Conservation (phyloP, 1,140 invertebrate genomes). For the Nephotettix cincticeps region DNA sequence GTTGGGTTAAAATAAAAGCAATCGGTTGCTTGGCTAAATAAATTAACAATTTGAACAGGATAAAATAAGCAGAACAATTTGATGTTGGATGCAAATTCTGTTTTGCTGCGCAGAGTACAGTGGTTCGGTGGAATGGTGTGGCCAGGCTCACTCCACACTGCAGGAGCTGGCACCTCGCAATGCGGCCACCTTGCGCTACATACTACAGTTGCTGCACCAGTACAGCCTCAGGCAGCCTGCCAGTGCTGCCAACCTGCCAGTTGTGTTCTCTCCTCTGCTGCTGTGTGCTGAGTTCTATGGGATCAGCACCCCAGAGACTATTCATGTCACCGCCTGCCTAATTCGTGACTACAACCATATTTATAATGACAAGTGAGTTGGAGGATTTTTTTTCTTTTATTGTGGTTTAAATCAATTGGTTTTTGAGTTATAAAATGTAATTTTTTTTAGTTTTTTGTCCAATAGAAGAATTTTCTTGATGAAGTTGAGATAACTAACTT, state of each 20-base stretch:
- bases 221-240: conserved; percentile 39
- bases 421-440: too few species aligned
- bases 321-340: conserved; percentile 29
- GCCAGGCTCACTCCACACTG: conserved; percentile 30
- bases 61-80: too few species aligned
- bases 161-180: conserved; percentile 46
- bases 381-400: too few species aligned
- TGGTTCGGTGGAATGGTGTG: conserved; percentile 32
- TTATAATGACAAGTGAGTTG: conserved; percentile 36
- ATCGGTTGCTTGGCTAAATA: too few species aligned
- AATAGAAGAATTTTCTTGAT: too few species aligned
- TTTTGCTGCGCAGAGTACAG: conserved; percentile 36
- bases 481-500: too few species aligned
- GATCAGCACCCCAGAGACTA: conserved; percentile 27
- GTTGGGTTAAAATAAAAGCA: too few species aligned
- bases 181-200: conserved; percentile 49
- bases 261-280: conserved; percentile 35
- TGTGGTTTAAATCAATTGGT: too few species aligned
- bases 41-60: too few species aligned
- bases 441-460: too few species aligned
- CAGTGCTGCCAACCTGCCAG: conserved; percentile 27
- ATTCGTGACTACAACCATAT: conserved; percentile 34
- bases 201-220: conserved; percentile 49
- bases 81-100: too few species aligned
- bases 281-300: conserved; percentile 24